phyloP scores from a whole-genome alignment of 1,140 invertebrate species.

The Drosophila serrata region DNA sequence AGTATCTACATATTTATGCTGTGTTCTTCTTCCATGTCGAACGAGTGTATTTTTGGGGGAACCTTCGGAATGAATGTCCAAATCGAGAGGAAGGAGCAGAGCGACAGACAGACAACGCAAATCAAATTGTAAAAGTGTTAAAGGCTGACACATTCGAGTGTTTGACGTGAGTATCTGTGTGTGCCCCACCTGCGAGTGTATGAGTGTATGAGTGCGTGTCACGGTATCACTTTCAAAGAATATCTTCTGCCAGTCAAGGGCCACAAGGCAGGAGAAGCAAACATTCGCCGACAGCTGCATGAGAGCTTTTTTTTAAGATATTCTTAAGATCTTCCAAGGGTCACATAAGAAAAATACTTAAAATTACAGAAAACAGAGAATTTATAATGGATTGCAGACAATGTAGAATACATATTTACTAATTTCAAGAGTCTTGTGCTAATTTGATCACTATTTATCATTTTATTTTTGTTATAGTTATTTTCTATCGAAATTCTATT shows the following conservation, averaged over 20 bases:
- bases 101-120: slow-evolving; percentile 56
- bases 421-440: background rate
- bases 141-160: slow-evolving; percentile 63
- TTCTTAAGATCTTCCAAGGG: slow-evolving; percentile 5
- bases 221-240: slow-evolving; percentile 60
- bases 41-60: slow-evolving; percentile 30
- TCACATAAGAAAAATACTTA: background rate
- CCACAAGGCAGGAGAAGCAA: slow-evolving; percentile 28
- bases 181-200: slow-evolving; percentile 7
- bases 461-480: background rate
- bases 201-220: slow-evolving; percentile 17
- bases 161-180: slow-evolving; percentile 37
- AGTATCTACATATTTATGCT: slow-evolving; percentile 38
- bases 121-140: slow-evolving; percentile 66
- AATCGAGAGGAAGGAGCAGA: slow-evolving; percentile 26
- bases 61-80: slow-evolving; percentile 46
- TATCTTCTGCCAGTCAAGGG: slow-evolving; percentile 52
- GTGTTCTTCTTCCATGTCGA: slow-evolving; percentile 12
- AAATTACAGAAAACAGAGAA: background rate
- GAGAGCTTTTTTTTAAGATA: slow-evolving; percentile 32
- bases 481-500: background rate
- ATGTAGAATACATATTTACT: background rate
- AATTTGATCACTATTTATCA: background rate
- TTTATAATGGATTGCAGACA: slow-evolving; percentile 8
- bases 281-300: slow-evolving; percentile 55